Conservation (phyloP, 2,113 vertebrate genomes). For the Meleagris gallopavo region DNA sequence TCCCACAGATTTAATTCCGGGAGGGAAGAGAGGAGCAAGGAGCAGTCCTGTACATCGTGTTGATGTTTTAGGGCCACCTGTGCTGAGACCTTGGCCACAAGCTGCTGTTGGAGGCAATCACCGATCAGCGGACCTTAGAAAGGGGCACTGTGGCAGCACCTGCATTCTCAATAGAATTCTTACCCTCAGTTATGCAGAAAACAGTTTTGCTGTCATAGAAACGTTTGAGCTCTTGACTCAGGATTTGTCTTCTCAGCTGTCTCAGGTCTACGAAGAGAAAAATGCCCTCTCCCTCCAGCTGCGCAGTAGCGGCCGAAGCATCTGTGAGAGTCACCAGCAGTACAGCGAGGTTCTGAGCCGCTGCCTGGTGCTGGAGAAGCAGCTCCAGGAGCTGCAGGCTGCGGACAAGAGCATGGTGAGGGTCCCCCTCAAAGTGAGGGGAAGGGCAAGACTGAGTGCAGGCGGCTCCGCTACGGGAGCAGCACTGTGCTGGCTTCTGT, state of each 20-base stretch:
- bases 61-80: background rate
- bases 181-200: background rate
- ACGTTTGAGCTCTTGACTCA: background rate
- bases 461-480: background rate
- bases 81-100: background rate
- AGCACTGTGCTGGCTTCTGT: background rate
- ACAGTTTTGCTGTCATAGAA: background rate
- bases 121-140: background rate
- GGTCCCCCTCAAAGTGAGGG: background rate
- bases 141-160: background rate
- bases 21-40: background rate
- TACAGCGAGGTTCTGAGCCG: constrained; percentile 71
- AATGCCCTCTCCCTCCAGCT: constrained; percentile 80
- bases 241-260: constrained; percentile 69
- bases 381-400: constrained; percentile 74
- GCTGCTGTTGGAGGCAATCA: background rate
- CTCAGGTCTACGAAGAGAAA: constrained; percentile 85
- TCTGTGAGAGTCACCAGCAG: constrained; percentile 74
- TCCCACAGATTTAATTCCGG: background rate
- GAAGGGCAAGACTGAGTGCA: background rate
- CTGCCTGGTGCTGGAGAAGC: constrained; percentile 75
- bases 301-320: constrained; percentile 51
- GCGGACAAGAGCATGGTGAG: constrained; percentile 58
- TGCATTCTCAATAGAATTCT: background rate
- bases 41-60: background rate